Evolutionary conservation across 2,797 vertebrate genomes (phyloP).

Genomic region (Crenichthys baileyi): DNA sequence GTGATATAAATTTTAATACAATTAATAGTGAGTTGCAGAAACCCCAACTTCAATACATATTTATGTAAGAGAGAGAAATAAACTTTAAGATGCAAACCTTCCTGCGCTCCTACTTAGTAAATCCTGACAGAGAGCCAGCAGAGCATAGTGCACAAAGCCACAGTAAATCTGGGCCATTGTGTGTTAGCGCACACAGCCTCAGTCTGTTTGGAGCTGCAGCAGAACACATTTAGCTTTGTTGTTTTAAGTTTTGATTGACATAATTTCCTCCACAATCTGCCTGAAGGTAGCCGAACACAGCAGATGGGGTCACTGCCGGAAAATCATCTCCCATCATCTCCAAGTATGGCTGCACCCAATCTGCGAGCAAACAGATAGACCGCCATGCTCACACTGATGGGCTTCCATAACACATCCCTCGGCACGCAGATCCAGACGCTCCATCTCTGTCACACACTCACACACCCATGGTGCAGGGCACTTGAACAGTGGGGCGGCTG

Average conservation of each 20-base stretch:
- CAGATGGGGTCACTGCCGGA: slow-evolving; percentile 40
- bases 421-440: slow-evolving; percentile 53
- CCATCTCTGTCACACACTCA: slow-evolving; percentile 46
- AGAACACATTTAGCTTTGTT: slow-evolving; percentile 45
- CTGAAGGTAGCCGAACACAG: slow-evolving; percentile 22
- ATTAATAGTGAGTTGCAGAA: neutral
- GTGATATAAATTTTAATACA: neutral
- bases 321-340: slow-evolving; percentile 45
- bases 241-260: slow-evolving; percentile 59
- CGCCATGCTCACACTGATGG: slow-evolving; percentile 51
- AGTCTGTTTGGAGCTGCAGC: slow-evolving; percentile 49
- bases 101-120: neutral
- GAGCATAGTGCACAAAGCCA: neutral
- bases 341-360: slow-evolving; percentile 19
- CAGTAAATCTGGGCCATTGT: neutral
- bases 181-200: slow-evolving; percentile 12
- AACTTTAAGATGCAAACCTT: neutral
- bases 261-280: slow-evolving; percentile 53
- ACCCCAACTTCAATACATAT: neutral
- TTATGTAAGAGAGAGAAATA: neutral
- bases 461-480: slow-evolving; percentile 55
- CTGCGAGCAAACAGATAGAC: slow-evolving; percentile 21
- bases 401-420: slow-evolving; percentile 57
- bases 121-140: neutral
- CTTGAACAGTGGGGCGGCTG: slow-evolving; percentile 79